A percentile compares a stretch with the other conserved stretches of the same genome.
Evolutionary conservation across 2,888 invertebrate species (phyloP).

Genomic region (Altica lythri): DNA sequence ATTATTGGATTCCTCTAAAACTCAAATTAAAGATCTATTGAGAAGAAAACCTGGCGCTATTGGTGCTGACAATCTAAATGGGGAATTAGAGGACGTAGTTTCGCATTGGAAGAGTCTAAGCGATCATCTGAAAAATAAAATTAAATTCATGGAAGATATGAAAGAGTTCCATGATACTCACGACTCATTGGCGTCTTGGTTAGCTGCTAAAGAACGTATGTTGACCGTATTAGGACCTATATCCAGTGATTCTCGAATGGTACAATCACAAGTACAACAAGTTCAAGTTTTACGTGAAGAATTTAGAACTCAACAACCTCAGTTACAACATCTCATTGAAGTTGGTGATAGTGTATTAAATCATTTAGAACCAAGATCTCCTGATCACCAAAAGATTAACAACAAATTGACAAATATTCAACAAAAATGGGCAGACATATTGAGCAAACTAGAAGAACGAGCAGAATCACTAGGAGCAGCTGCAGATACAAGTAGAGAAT

Average conservation of each 20-base stretch:
- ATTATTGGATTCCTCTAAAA: slow-evolving; percentile 84
- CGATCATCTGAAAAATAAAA: slow-evolving; percentile 76
- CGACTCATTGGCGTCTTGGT: slow-evolving; percentile 83
- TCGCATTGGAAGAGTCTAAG: slow-evolving; percentile 85
- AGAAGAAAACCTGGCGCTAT: slow-evolving; percentile 82
- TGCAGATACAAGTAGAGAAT: slow-evolving; percentile 90
- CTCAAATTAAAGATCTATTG: slow-evolving; percentile 85
- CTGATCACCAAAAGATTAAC: slow-evolving; percentile 69
- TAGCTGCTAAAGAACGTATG: slow-evolving; percentile 93
- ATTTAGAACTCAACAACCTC: slow-evolving; percentile 90
- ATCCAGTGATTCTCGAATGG: slow-evolving; percentile 93
- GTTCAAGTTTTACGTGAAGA: slow-evolving; percentile 94
- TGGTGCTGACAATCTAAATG: slow-evolving; percentile 82
- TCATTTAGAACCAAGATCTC: slow-evolving; percentile 60
- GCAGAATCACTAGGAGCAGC: slow-evolving; percentile 88
- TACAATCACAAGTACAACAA: slow-evolving; percentile 94
- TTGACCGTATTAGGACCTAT: slow-evolving; percentile 93
- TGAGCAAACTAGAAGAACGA: slow-evolving; percentile 80
- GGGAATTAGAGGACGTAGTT: slow-evolving; percentile 81
- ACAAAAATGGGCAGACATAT: slow-evolving; percentile 80
- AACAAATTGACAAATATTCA: slow-evolving; percentile 74
- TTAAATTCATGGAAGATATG: slow-evolving; percentile 80
- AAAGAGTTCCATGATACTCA: slow-evolving; percentile 92
- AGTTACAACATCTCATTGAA: slow-evolving; percentile 82
- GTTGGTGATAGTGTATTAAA: slow-evolving; percentile 77